These are phyloP conservation scores for Serilophus lunatus DNA, from an alignment of 2,113 vertebrate genomes.

Conservation along the genomic window DNA sequence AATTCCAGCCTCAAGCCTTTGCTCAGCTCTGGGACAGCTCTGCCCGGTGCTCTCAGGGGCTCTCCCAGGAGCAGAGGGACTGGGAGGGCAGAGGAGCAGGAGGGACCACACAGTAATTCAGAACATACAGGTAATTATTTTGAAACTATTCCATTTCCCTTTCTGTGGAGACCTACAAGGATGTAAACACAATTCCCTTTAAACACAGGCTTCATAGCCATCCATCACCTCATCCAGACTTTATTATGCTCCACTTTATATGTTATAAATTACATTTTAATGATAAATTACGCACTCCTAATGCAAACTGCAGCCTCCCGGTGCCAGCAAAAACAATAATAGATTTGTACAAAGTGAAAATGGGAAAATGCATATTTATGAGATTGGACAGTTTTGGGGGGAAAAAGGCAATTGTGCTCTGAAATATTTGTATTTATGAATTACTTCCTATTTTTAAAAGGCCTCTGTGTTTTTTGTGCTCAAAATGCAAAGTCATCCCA, in stretches of 20 bases:
- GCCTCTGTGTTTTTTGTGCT: not conserved
- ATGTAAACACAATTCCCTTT: conserved; percentile 37
- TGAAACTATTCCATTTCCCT: not conserved
- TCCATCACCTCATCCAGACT: conserved; percentile 47
- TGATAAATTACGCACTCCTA: conserved; percentile 46
- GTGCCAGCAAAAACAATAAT: conserved; percentile 57
- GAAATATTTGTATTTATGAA: conserved; percentile 47
- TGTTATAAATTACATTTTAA: conserved; percentile 66
- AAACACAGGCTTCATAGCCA: not conserved
- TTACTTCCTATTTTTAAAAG: not conserved
- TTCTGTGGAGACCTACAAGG: not conserved
- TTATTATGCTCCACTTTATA: conserved; percentile 25
- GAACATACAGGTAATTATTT: not conserved
- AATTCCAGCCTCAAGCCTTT: not conserved
- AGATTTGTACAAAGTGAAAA: conserved; percentile 31
- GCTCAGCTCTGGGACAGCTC: not conserved
- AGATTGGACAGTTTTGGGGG: not conserved
- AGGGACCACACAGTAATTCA: not conserved
- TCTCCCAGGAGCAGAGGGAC: not conserved
- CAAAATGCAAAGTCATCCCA: not conserved
- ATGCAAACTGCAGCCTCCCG: conserved; percentile 9
- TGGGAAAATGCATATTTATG: conserved; percentile 63
- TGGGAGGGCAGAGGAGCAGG: not conserved
- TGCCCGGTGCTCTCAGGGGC: not conserved
- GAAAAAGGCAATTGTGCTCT: conserved; percentile 3